Evolutionary conservation across 2,888 invertebrate genomes (phyloP), one percentile per base, ranked within the genome.

Genomic region (Lomographa bimaculata): DNA sequence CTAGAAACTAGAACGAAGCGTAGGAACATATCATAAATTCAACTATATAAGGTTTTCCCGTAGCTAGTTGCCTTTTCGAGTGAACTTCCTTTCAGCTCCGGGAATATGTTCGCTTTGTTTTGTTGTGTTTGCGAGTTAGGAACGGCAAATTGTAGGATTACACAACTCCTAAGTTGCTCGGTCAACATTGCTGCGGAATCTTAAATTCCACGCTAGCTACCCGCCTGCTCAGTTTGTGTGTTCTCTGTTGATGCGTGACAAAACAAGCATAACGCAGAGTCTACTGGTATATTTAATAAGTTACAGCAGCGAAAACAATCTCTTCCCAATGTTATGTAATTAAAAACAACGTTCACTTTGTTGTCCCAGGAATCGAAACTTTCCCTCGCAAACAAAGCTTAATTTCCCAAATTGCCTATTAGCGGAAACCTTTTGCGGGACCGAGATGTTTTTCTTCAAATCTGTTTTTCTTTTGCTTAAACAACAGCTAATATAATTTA

Each of bases 121-220:
- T 86, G 85, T 86, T 86, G 68, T 84, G 81, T 80, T 86, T 82
- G 74, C 77, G 79, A 83, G 83, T 86, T 82, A 81, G 76, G 63
- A 76, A 72, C 73, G 79, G 81, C 80, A 81, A 84, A 83, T 84
- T 82, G 80, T 78, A 62, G 79, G 82, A 83, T 86, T 83, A 83
- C 80, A 81, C 77, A 82, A 84, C 79, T 80, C 71, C 69, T 81
- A 83, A 85, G 84, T 82, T 75, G 71, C 65, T 77, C 68, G 80
- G 79, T 82, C 83, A 86, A 85, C 79, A 84, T 64, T 65, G 66
- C 64, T 57, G 65, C 53, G 58, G 68, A 74, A 74, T 75, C 79
- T 77, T 71, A 71, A 71, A 71, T 69, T 69, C 60, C 9, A 27
- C 36, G 42, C n/a, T 19, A 18, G 28, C 14, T 67, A 66, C 64